Percentiles rank a stretch among this genome's conserved stretches.
These are phyloP conservation scores for Blennius ocellaris DNA, from an alignment of 2,113 vertebrate species.

Conservation along the genomic window DNA sequence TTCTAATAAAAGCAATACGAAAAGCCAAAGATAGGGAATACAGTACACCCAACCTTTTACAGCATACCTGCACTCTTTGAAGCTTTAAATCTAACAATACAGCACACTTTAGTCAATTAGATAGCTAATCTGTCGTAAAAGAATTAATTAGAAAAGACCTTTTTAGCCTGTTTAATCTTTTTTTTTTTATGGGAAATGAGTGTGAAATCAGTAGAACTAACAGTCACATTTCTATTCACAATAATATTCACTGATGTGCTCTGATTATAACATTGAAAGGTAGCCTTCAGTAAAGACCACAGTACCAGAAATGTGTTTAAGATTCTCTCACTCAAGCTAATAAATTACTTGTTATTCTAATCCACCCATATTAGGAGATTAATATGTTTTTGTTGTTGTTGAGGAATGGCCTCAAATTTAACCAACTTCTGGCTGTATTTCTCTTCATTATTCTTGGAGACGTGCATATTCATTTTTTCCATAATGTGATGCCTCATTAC, in stretches of 20 bases:
- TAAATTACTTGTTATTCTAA: slow-evolving; percentile 25
- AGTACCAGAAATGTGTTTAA: slow-evolving; percentile 10
- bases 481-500: slow-evolving; percentile 15
- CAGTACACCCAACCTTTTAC: background rate
- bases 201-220: slow-evolving; percentile 33
- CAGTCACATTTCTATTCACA: slow-evolving; percentile 10
- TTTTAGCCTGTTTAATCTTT: slow-evolving; percentile 43
- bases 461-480: fast-evolving
- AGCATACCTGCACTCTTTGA: slow-evolving; percentile 11
- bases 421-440: background rate
- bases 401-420: background rate
- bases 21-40: slow-evolving; percentile 21
- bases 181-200: slow-evolving; percentile 37
- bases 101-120: slow-evolving; percentile 19
- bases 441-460: background rate
- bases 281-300: slow-evolving; percentile 19
- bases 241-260: slow-evolving; percentile 25
- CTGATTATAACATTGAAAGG: background rate
- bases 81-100: slow-evolving; percentile 15
- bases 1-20: slow-evolving; percentile 40
- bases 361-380: background rate
- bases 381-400: background rate
- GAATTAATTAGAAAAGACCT: slow-evolving; percentile 14
- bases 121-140: slow-evolving; percentile 34
- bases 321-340: slow-evolving; percentile 24